Percentiles rank a stretch among this genome's conserved stretches.
Conservation (phyloP, 2,797 vertebrate species). For the Syndactyla subalaris region DNA sequence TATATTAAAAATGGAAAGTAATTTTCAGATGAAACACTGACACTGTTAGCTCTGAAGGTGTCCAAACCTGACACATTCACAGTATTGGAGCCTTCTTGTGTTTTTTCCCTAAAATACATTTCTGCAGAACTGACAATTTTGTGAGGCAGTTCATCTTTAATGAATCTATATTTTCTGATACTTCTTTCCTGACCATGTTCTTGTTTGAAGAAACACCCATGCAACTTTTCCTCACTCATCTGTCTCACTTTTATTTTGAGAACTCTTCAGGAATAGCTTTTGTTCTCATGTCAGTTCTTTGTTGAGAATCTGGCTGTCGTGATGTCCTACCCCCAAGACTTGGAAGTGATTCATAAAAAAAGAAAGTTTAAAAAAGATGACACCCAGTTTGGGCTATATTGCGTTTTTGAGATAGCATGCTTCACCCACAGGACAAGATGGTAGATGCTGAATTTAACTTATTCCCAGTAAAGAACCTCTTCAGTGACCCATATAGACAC, state of each 20-base stretch:
- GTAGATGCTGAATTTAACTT: conserved; percentile 67
- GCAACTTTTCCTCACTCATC: conserved; percentile 44
- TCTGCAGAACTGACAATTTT: not conserved
- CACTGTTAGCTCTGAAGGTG: not conserved
- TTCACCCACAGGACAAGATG: conserved; percentile 67
- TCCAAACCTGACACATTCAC: not conserved
- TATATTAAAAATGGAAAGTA: conserved; percentile 1
- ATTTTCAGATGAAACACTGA: conserved; percentile 3
- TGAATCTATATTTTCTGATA: conserved; percentile 20
- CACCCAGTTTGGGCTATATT: conserved; percentile 45
- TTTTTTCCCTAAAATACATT: not conserved
- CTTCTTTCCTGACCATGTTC: conserved; percentile 39
- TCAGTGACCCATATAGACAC: conserved; percentile 59
- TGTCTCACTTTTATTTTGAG: conserved; percentile 63
- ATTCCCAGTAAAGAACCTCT: conserved; percentile 41
- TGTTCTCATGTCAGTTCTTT: conserved; percentile 65
- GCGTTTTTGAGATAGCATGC: conserved; percentile 47
- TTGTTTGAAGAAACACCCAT: conserved; percentile 36
- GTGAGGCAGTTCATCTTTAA: not conserved
- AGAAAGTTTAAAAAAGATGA: conserved; percentile 59
- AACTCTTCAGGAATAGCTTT: conserved; percentile 62
- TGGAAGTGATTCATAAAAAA: conserved; percentile 53
- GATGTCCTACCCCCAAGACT: conserved; percentile 40
- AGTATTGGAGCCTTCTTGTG: not conserved
- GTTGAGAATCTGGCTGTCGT: conserved; percentile 51